Evolutionary conservation across 1,140 invertebrate genomes (phyloP).

Genomic region (Maniola jurtina): DNA sequence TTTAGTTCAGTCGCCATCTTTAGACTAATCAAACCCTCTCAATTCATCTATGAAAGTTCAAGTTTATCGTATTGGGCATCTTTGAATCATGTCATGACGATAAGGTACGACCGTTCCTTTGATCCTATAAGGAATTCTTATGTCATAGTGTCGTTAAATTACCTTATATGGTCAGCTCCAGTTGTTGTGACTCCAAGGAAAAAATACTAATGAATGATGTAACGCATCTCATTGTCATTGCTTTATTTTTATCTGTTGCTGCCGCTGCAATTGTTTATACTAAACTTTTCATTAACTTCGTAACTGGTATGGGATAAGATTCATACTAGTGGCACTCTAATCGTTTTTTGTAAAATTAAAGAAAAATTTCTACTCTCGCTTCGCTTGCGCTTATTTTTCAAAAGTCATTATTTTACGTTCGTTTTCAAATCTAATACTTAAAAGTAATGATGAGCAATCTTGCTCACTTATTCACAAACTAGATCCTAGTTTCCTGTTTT

Average conservation of each 20-base stretch:
- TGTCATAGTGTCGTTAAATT: conserved; percentile 33
- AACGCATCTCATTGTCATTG: conserved; percentile 25
- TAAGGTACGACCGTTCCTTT: background rate
- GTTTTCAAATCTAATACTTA: too few relatives aligned
- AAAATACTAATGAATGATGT: conserved; percentile 30
- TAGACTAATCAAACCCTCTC: background rate
- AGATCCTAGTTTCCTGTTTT: too few relatives aligned
- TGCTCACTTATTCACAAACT: too few relatives aligned
- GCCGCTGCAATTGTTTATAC: conserved; percentile 14
- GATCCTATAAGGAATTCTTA: conserved; percentile 23
- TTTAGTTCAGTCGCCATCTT: too few relatives aligned
- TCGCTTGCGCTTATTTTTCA: too few relatives aligned
- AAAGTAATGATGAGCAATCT: too few relatives aligned
- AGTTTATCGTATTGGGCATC: background rate
- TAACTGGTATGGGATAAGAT: background rate
- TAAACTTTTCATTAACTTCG: conserved; percentile 2
- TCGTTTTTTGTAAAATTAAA: too few relatives aligned
- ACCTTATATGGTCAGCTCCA: conserved; percentile 30
- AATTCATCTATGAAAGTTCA: background rate
- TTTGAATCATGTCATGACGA: background rate
- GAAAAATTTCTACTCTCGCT: too few relatives aligned
- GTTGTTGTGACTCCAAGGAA: conserved; percentile 26
- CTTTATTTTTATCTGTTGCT: conserved; percentile 30
- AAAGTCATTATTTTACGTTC: too few relatives aligned
- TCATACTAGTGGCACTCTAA: too few relatives aligned